A percentile compares a stretch with the other conserved stretches of the same genome.
phyloP scores from a whole-genome alignment of 2,113 vertebrate species.

The Corynorhinus townsendii region DNA sequence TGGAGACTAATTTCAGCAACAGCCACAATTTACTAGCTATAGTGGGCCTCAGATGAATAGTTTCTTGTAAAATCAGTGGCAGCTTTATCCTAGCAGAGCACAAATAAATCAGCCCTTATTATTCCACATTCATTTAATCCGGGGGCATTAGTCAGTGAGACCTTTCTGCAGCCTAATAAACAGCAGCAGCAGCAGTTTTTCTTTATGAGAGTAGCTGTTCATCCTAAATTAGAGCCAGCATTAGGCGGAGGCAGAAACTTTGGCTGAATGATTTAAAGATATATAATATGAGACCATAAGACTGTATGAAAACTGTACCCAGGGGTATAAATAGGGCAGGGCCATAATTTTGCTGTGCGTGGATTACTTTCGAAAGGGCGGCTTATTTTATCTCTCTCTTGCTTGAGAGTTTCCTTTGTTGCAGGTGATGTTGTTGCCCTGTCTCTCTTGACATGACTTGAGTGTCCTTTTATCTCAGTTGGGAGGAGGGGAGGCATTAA shows the following conservation, averaged over 20 bases:
- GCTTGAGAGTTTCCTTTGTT: constrained; percentile 71
- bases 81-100: constrained; percentile 85
- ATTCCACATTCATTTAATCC: constrained; percentile 91
- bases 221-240: constrained; percentile 87
- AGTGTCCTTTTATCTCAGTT: constrained; percentile 20
- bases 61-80: constrained; percentile 89
- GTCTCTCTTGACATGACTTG: background rate
- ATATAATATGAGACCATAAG: constrained; percentile 83
- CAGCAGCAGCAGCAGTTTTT: constrained; percentile 88
- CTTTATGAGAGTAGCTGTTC: constrained; percentile 90
- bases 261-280: constrained; percentile 84
- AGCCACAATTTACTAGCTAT: constrained; percentile 84
- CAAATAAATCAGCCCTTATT: constrained; percentile 91
- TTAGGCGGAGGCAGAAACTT: constrained; percentile 84
- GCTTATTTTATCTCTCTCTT: constrained; percentile 74
- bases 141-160: constrained; percentile 87
- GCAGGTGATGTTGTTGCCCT: constrained; percentile 29
- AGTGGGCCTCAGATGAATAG: constrained; percentile 88
- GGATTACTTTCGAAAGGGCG: constrained; percentile 74
- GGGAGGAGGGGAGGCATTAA: background rate
- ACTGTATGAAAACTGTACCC: constrained; percentile 82
- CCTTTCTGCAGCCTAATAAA: constrained; percentile 90
- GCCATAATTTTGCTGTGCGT: constrained; percentile 79
- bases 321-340: constrained; percentile 80
- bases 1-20: constrained; percentile 86